These are phyloP conservation scores for Boloria euphrosyne DNA, from an alignment of 2,888 invertebrate genomes.

Conservation along the genomic window DNA sequence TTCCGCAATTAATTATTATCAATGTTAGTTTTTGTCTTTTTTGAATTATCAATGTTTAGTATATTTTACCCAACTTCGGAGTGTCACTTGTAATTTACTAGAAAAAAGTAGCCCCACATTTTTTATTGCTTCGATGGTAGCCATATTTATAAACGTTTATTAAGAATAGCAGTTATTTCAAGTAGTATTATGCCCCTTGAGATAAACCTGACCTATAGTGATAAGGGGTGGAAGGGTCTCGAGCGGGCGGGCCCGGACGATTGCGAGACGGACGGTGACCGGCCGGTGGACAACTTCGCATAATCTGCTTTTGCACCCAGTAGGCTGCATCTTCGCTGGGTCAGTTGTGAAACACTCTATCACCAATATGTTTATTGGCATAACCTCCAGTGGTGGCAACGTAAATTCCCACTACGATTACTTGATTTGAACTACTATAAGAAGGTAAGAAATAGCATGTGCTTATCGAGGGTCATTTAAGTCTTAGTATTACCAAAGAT, in stretches of 20 bases:
- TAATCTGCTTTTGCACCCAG: conserved; percentile 46
- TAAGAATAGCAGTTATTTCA: conserved; percentile 50
- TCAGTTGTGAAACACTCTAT: conserved; percentile 37
- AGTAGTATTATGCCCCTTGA: conserved; percentile 63
- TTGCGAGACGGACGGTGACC: conserved; percentile 40
- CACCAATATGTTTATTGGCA: conserved; percentile 79
- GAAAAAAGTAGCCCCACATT: no score
- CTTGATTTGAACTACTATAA: conserved; percentile 67
- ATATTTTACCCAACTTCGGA: no score
- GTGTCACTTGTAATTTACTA: no score
- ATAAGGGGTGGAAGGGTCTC: conserved; percentile 59
- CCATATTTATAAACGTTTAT: conserved; percentile 24
- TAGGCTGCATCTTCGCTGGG: conserved; percentile 29
- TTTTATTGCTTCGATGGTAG: no score
- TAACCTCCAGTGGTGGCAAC: conserved; percentile 77
- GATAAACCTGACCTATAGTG: conserved; percentile 69
- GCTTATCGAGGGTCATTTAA: conserved; percentile 36
- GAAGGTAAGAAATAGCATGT: conserved; percentile 58
- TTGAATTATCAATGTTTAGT: no score
- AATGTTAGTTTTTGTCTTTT: no score
- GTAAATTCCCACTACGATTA: conserved; percentile 80
- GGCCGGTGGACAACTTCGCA: conserved; percentile 43
- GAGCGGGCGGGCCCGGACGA: conserved; percentile 42
- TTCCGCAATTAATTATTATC: no score
- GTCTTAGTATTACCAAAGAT: conserved; percentile 35